Evolutionary conservation across 2,888 invertebrate species (phyloP), one percentile per base, ranked within the genome.

Genomic region (Andrena dorsata): DNA sequence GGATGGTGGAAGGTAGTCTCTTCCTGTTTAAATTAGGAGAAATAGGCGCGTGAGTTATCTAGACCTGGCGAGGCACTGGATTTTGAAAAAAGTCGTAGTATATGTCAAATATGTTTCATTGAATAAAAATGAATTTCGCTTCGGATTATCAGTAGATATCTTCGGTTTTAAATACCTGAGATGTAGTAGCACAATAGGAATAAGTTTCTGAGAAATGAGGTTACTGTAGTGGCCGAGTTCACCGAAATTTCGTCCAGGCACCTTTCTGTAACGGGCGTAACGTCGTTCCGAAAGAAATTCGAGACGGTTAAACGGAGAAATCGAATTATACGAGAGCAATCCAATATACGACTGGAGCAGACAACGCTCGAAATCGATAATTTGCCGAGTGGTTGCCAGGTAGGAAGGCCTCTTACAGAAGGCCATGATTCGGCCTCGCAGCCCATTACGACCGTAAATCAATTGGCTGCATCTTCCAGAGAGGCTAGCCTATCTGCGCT

Each of bases 381-480:
- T 84, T 76, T 41, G 60, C 80, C 74, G 84, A 86, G 86, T 73
- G 86, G 66, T 65, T 76, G 80, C 80, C 82, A 86, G 83, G 69
- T 72, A 77, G 76, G 30, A 73, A 71, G 64, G 75, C 73, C 61
- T 74, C 69, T 51, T 64, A 60, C 51, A 68, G 84, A 60, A 82
- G 82, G 76, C 73, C 84, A 68, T 70, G 70, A 80, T 60, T 81
- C 84, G 85, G 82, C 80, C 84, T 78, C 74, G 78, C 58, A 68
- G 73, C 85, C 83, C 85, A 89, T 89, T 89, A 89, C 76, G 81
- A 77, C 56, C 86, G 89, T 90, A 91, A 91, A 91, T 91, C 91
- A 90, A 92, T 91, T 89, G 90, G 86, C 86, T 63, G 85, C 82
- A 83, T 85, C 83, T 86, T 80, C 30, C 58, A 41, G 74, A 72